Evolutionary conservation across 2,113 vertebrate genomes (phyloP), one percentile per base, ranked within the genome.

Genomic region (Macrotus californicus): DNA sequence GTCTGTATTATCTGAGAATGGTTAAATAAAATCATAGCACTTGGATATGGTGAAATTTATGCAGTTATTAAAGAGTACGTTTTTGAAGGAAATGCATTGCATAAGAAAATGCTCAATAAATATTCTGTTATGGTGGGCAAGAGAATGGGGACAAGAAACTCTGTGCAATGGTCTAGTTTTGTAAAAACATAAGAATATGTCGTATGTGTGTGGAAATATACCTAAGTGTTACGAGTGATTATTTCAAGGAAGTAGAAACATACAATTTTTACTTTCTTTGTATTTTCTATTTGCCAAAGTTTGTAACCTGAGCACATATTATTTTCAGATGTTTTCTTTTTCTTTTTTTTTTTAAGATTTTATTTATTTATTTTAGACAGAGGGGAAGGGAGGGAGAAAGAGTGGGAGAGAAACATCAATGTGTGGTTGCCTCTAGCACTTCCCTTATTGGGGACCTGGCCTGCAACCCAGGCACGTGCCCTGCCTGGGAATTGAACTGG

Each of bases 21-120:
- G 24, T 64, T 94, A 89, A 82, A 82, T 81, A 82, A 82, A 91
- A 89, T 92, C 77, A 64, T n/a, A 56, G 56, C 70, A 12, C 61
- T 84, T 46, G 66, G 31, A 39, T 50, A 41, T 56, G 46, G 76
- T 84, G 41, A 87, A 67, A 87, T 31, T 15, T 79, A 77, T 36
- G 6, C 64, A 87, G 36, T 73, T 22, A 18, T 82, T 48, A 89
- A 85, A 84, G 56, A 85, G 70, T 22, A 43, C 64, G 64, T 69
- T 81, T 94, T 85, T 88, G 39, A 81, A 92, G 67, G 43, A 87
- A 50, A 77, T 43, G 69, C 66, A 85, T n/a, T 69, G 6, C 77
- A 21, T n/a, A 77, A 43, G 54, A 75, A 87, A 93, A 93, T 76
- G 21, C 72, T 91, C 26, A 67, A 31, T 52, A 66, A n/a, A 76